These are phyloP conservation scores for Diaperis boleti DNA, from an alignment of 2,888 invertebrate genomes.

Conservation along the genomic window DNA sequence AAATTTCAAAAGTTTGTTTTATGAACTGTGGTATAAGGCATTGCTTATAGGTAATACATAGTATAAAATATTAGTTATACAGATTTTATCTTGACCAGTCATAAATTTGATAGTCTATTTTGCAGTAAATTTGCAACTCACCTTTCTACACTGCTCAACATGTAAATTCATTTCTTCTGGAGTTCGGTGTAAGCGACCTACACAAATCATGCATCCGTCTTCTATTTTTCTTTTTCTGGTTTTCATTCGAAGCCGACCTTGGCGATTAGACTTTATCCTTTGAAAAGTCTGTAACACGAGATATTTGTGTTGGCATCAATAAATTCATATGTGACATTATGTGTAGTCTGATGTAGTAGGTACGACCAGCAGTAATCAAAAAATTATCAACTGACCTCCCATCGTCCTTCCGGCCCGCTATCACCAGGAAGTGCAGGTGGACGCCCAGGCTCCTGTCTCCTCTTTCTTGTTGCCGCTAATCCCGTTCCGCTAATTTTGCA, in stretches of 20 bases:
- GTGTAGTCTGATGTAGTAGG: too few relatives aligned
- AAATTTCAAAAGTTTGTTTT: too few relatives aligned
- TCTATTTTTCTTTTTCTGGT: conserved; percentile 76
- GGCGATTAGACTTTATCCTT: conserved; percentile 77
- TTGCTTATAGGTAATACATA: too few relatives aligned
- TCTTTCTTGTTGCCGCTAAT: conserved; percentile 66
- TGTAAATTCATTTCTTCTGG: conserved; percentile 74
- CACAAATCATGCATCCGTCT: conserved; percentile 77
- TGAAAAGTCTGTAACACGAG: conserved; percentile 72
- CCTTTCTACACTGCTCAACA: conserved; percentile 74
- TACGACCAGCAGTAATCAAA: too few relatives aligned
- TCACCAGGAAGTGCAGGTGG: conserved; percentile 66
- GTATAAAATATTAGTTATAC: too few relatives aligned
- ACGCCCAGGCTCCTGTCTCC: conserved; percentile 61
- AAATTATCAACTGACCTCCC: conserved; percentile 69
- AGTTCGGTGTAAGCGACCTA: conserved; percentile 69
- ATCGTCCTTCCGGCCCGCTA: conserved; percentile 72
- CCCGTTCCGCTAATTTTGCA: conserved; percentile 71
- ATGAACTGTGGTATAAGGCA: too few relatives aligned
- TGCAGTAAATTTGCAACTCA: conserved; percentile 58
- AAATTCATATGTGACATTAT: too few relatives aligned
- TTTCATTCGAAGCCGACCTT: conserved; percentile 75
- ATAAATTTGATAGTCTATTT: not conserved
- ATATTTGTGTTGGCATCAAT: conserved; percentile 21
- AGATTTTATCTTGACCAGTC: too few relatives aligned